Percentiles rank a stretch among this genome's conserved stretches.
These are phyloP conservation scores for Bombus consobrinus DNA, from an alignment of 1,140 invertebrate species.

Conservation along the genomic window DNA sequence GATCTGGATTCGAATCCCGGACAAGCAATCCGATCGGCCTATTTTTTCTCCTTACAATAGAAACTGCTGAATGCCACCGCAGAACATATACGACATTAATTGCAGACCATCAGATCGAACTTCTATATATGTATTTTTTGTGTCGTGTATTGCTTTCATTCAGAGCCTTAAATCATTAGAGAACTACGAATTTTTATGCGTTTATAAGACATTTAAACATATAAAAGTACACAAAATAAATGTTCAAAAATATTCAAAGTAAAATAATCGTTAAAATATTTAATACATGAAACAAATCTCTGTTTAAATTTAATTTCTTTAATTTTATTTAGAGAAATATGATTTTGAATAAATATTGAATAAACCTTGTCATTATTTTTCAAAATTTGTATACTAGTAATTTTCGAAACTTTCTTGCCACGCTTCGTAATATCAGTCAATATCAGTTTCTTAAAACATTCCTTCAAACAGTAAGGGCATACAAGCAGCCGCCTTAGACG, in stretches of 20 bases:
- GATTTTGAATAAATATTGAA: too few relatives aligned
- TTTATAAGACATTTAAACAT: background rate
- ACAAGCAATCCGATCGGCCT: constrained; percentile 21
- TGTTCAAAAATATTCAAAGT: too few relatives aligned
- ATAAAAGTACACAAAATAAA: background rate
- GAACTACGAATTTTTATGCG: background rate
- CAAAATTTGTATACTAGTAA: background rate
- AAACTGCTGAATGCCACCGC: background rate
- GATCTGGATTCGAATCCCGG: constrained; percentile 22
- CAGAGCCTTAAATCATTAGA: background rate
- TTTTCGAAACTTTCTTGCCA: background rate
- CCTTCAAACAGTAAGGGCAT: background rate
- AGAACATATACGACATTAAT: constrained; percentile 22
- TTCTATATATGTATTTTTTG: background rate
- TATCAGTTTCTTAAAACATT: background rate
- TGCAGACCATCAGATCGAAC: background rate
- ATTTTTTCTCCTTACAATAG: constrained; percentile 17
- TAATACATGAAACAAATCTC: too few relatives aligned
- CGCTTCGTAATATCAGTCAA: background rate
- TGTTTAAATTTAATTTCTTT: too few relatives aligned
- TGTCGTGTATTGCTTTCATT: background rate
- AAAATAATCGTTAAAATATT: too few relatives aligned
- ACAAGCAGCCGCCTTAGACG: background rate
- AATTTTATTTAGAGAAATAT: too few relatives aligned
- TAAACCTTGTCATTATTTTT: too few relatives aligned